Percentiles rank a stretch among this genome's conserved stretches.
Evolutionary conservation across 2,888 invertebrate species (phyloP).

Genomic region (Escarpia spicata): DNA sequence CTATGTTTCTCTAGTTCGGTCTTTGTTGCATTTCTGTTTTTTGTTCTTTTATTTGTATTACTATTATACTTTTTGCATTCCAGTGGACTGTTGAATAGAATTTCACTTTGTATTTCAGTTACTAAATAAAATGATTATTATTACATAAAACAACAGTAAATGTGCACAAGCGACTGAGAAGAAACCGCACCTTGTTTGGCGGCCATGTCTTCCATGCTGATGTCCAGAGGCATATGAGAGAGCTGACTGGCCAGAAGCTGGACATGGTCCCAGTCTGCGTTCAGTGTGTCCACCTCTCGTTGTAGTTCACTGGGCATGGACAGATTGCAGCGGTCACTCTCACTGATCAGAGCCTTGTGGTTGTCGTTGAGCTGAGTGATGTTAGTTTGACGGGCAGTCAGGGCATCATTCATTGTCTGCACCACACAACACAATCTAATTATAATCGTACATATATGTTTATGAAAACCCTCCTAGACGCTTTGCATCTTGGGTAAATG

Average conservation of each 20-base stretch:
- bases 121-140: neutral
- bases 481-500: neutral
- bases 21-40: no score
- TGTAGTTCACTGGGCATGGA: conserved; percentile 51
- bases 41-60: no score
- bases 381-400: conserved; percentile 50
- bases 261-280: conserved; percentile 57
- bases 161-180: neutral
- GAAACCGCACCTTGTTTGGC: conserved; percentile 41
- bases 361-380: conserved; percentile 52
- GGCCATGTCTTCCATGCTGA: conserved; percentile 49
- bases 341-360: conserved; percentile 46
- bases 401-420: conserved; percentile 56
- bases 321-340: conserved; percentile 46
- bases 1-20: no score
- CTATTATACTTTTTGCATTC: no score
- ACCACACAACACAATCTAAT: conserved; percentile 25
- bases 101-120: no score
- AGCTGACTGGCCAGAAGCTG: conserved; percentile 48
- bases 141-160: neutral
- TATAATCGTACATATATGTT: neutral
- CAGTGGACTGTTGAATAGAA: no score
- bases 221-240: conserved; percentile 41
- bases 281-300: conserved; percentile 51
- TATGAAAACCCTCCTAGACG: no score